A percentile compares a stretch with the other conserved stretches of the same genome.
Evolutionary conservation across 2,113 vertebrate species (phyloP).

Genomic region (Toxotes jaculatrix): DNA sequence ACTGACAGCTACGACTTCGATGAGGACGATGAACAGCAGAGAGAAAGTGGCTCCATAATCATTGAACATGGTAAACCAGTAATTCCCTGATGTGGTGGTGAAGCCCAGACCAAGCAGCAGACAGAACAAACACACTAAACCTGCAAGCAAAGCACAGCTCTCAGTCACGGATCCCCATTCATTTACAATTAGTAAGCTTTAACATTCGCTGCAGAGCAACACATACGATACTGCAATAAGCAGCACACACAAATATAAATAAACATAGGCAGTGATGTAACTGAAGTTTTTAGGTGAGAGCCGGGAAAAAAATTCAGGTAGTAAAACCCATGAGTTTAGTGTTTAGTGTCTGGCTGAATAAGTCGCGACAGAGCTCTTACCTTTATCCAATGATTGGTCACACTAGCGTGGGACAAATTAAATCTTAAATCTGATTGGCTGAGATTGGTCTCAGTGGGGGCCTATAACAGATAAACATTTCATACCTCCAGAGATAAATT

Average conservation of each 20-base stretch:
- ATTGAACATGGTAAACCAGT: conserved; percentile 97
- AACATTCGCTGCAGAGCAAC: too few relatives aligned
- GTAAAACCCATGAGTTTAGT: too few relatives aligned
- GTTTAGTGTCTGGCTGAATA: too few relatives aligned
- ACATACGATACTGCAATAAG: too few relatives aligned
- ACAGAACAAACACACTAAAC: conserved; percentile 88
- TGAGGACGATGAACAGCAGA: conserved; percentile 91
- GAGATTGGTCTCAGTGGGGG: too few relatives aligned
- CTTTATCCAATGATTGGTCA: not conserved
- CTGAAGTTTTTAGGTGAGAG: too few relatives aligned
- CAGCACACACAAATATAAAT: too few relatives aligned
- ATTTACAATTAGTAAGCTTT: not conserved
- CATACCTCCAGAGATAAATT: too few relatives aligned
- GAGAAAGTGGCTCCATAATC: conserved; percentile 92
- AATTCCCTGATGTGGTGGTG: conserved; percentile 91
- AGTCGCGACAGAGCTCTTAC: not conserved
- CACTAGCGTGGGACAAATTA: not conserved
- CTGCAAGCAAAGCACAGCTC: conserved; percentile 66
- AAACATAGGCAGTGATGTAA: too few relatives aligned
- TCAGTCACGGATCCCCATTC: not conserved
- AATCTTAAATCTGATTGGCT: too few relatives aligned
- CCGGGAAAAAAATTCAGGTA: too few relatives aligned
- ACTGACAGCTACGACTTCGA: conserved; percentile 89
- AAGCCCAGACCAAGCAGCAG: conserved; percentile 89
- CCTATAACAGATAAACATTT: too few relatives aligned